A percentile compares a stretch with the other conserved stretches of the same genome.
Conservation (phyloP, 1,140 invertebrate genomes). For the Diachasma alloeum region DNA sequence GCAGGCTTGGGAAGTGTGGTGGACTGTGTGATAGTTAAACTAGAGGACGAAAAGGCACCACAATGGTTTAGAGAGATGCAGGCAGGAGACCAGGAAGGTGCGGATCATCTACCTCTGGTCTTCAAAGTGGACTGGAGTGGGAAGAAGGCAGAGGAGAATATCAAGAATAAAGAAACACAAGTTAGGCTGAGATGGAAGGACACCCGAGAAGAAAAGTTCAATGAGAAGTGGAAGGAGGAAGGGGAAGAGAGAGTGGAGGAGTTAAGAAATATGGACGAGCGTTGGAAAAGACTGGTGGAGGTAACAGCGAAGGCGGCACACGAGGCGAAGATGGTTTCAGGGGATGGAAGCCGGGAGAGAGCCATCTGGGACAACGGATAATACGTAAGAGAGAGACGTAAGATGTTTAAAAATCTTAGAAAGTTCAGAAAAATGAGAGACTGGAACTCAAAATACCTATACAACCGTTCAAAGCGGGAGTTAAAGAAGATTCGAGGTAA, state of each 20-base stretch:
- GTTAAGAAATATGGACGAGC: not conserved
- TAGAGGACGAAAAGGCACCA: not conserved
- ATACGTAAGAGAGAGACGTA: not conserved
- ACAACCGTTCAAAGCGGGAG: not conserved
- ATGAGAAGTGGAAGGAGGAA: not conserved
- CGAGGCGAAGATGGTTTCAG: not conserved
- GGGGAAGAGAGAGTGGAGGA: not conserved
- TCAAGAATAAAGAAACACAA: not conserved
- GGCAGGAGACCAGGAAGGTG: not conserved
- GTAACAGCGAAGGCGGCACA: not conserved
- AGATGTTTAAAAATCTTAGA: not conserved
- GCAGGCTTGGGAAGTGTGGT: slow-evolving; percentile 10
- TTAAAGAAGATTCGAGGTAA: not conserved
- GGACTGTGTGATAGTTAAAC: slow-evolving; percentile 2
- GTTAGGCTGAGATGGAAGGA: not conserved
- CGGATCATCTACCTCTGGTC: slow-evolving; percentile 26
- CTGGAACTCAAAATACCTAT: not conserved
- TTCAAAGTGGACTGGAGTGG: not conserved
- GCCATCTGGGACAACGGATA: not conserved
- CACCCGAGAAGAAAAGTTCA: not conserved
- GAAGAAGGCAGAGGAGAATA: not conserved
- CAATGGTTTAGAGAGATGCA: not conserved
- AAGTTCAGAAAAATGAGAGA: not conserved
- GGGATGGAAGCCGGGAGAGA: not conserved
- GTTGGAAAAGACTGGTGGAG: not conserved